phyloP scores from a whole-genome alignment of 2,113 vertebrate genomes.

The Paratilapia polleni region DNA sequence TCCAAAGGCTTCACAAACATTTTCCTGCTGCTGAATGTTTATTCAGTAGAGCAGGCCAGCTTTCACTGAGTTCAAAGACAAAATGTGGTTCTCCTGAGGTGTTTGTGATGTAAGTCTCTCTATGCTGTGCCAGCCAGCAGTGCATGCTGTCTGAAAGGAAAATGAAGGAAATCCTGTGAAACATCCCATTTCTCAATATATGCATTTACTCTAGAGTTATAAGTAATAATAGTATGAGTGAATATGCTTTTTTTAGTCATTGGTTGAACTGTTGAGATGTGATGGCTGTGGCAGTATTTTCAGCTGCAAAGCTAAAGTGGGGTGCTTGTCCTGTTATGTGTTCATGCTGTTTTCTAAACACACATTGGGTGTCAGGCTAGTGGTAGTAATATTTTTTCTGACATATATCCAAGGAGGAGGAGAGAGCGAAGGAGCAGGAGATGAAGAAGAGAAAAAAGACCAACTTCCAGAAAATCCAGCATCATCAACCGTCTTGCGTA shows the following conservation, averaged over 20 bases:
- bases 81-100: background rate
- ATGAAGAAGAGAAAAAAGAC: constrained; percentile 86
- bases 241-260: background rate
- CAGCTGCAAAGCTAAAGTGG: no score
- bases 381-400: background rate
- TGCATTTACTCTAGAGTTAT: background rate
- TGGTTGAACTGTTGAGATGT: background rate
- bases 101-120: no score
- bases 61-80: background rate
- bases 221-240: background rate
- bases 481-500: constrained; percentile 71
- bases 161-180: background rate
- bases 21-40: background rate
- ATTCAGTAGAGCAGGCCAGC: background rate
- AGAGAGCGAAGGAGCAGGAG: constrained; percentile 53
- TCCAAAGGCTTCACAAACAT: no score
- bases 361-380: background rate
- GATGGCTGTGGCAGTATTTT: background rate
- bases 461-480: constrained; percentile 82
- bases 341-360: background rate
- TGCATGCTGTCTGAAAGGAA: no score
- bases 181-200: background rate
- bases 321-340: background rate
- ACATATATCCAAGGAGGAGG: constrained; percentile 10
- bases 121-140: no score